Conservation (phyloP, 2,113 vertebrate genomes). For the Herpetotheres cachinnans region DNA sequence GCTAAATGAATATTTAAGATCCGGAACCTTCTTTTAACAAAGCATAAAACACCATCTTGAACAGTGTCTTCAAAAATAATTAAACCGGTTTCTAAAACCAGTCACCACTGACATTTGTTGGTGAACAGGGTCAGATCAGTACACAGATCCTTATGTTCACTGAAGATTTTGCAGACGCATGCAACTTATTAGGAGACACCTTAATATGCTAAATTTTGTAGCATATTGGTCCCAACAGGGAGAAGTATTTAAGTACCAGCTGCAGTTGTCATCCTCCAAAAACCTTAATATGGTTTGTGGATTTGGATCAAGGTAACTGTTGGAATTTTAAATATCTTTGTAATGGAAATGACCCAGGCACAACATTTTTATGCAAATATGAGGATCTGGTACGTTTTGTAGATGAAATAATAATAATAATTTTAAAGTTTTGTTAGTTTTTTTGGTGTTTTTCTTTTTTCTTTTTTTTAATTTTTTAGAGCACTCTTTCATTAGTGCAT, state of each 20-base stretch:
- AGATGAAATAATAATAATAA: not conserved
- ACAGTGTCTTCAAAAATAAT: not conserved
- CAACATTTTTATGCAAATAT: not conserved
- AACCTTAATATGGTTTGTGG: not conserved
- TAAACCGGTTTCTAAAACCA: not conserved
- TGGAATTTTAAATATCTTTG: not conserved
- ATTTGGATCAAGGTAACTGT: not conserved
- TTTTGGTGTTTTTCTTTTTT: not conserved
- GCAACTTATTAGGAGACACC: not conserved
- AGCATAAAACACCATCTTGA: not conserved
- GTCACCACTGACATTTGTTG: not conserved
- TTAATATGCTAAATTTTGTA: not conserved
- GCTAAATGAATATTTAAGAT: not conserved
- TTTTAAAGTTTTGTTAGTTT: not conserved
- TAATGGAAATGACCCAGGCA: not conserved
- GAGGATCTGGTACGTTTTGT: not conserved
- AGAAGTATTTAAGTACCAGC: not conserved
- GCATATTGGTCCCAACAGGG: rapidly evolving
- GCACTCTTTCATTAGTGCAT: not conserved
- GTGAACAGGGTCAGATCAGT: not conserved
- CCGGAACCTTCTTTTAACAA: not conserved
- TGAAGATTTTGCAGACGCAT: not conserved
- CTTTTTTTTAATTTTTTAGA: not conserved
- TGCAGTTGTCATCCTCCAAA: not conserved
- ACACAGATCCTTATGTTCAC: not conserved